Evolutionary conservation across 2,797 vertebrate species (phyloP).

Genomic region (Chelmon rostratus): DNA sequence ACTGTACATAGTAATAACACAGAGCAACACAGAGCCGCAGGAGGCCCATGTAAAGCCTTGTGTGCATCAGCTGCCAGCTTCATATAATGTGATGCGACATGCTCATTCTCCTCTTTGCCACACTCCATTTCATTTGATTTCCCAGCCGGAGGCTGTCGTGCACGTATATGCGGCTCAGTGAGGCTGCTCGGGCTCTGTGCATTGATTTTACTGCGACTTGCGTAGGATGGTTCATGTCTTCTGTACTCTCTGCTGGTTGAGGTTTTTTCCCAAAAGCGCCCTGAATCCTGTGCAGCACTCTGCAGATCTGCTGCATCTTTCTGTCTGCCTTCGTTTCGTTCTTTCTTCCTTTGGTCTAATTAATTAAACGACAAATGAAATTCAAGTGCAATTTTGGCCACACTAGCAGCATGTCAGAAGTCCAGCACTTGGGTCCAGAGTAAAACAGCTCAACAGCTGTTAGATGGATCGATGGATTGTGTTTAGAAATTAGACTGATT

Average conservation of each 20-base stretch:
- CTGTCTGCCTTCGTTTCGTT: neutral
- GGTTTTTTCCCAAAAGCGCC: constrained; percentile 11
- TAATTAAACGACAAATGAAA: neutral
- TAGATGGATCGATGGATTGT: neutral
- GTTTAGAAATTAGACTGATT: neutral
- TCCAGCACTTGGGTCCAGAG: neutral
- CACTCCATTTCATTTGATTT: constrained; percentile 48
- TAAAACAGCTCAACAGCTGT: neutral
- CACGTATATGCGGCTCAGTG: constrained; percentile 8
- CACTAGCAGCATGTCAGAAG: neutral
- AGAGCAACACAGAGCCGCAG: constrained; percentile 18
- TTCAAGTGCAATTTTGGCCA: neutral
- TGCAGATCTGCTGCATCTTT: neutral
- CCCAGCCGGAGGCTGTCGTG: constrained; percentile 27
- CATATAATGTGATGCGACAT: constrained; percentile 35
- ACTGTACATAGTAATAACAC: neutral
- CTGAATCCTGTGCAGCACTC: constrained; percentile 6
- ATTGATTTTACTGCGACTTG: constrained; percentile 43
- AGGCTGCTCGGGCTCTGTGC: constrained; percentile 19
- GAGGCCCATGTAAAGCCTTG: constrained; percentile 18
- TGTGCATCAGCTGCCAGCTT: constrained; percentile 34
- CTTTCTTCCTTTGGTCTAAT: neutral
- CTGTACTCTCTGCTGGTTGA: constrained; percentile 7
- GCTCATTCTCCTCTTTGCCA: constrained; percentile 36
- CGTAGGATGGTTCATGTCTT: constrained; percentile 34